Evolutionary conservation across 2,113 vertebrate genomes (phyloP), one percentile per base, ranked within the genome.

Genomic region (Oncorhynchus clarkii): DNA sequence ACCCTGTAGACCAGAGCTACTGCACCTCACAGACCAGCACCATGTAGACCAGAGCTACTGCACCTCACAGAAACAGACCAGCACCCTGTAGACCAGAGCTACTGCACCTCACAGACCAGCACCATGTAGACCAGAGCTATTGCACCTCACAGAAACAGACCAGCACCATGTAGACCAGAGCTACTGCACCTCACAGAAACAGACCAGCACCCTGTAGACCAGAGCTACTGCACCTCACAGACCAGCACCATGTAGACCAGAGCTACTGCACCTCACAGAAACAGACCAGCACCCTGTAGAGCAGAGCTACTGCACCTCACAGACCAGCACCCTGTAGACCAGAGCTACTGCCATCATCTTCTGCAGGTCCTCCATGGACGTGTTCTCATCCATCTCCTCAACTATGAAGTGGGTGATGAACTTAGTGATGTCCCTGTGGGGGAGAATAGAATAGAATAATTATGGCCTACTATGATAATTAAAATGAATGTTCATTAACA

Each of bases 311-410:
- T 39, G 34, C 1, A 39, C 34, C 34, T 99, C 97, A 84, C 98
- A 99, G 82, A 98, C 97, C 27, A 99, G 82, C 34, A 98, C 84
- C 86, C 97, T 95, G 93, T 99, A 99, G 84, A 97, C 94, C 84
- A 99, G 93, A 73, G 97, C 96, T 24, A 98, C 96, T n/a, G 92
- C 78, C 96, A 99, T 97, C 96, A 98, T 98, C 88, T 97, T 98
- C 94, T 98, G 96, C 78, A 98, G 87, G 73, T 99, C 97, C 90
- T 98, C 97, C 93, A 98, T 93, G 67, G 97, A 98, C 0, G 97
- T 98, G 77, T 97, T 96, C 91, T 98, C 97, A 74, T 97, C 96
- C 5, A 99, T 96, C 92, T 99, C 97, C 90, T 98, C 97, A 89
- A 99, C 95, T 73, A 99, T 95, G 86, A 97, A 98, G 87, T 98